A percentile compares a stretch with the other conserved stretches of the same genome.
phyloP scores from a whole-genome alignment of 2,113 vertebrate genomes.

The Perca fluviatilis region DNA sequence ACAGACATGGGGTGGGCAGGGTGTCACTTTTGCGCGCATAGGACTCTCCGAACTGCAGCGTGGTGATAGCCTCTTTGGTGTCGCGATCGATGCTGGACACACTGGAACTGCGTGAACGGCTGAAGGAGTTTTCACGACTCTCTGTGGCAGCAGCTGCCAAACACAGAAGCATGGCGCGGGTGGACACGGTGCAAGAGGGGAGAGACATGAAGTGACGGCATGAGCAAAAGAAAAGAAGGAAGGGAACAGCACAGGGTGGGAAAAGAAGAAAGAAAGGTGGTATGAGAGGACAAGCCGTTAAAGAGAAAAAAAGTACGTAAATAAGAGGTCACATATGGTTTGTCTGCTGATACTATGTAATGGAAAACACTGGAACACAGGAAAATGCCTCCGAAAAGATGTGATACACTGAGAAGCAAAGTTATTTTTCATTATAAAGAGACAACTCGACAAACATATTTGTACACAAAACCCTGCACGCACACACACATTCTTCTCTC shows the following conservation, averaged over 20 bases:
- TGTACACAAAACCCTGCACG: not conserved
- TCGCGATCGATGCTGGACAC: conserved; percentile 98
- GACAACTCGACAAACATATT: conserved; percentile 24
- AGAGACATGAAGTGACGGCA: not conserved
- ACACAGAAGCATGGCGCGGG: conserved; percentile 6
- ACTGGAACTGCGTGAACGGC: conserved; percentile 96
- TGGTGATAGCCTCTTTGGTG: conserved; percentile 94
- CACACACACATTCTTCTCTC: not conserved
- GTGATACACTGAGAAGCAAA: conserved; percentile 37
- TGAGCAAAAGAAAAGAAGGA: conserved; percentile 20
- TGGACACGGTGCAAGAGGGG: conserved; percentile 13
- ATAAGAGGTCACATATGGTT: conserved; percentile 13
- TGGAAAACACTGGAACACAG: conserved; percentile 29
- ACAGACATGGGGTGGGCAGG: conserved; percentile 90
- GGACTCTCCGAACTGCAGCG: conserved; percentile 94
- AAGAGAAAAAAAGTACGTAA: conserved; percentile 9
- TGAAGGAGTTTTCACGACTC: conserved; percentile 96
- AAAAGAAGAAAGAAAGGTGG: conserved; percentile 10
- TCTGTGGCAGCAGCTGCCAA: conserved; percentile 81
- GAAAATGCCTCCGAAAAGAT: conserved; percentile 26
- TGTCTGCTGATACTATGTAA: conserved; percentile 7
- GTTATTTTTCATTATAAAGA: conserved; percentile 10
- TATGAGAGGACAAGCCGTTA: conserved; percentile 21
- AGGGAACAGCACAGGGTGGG: not conserved
- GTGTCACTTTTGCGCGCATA: conserved; percentile 91